Conservation (phyloP, 2,113 vertebrate species). For the Thunnus maccoyii region DNA sequence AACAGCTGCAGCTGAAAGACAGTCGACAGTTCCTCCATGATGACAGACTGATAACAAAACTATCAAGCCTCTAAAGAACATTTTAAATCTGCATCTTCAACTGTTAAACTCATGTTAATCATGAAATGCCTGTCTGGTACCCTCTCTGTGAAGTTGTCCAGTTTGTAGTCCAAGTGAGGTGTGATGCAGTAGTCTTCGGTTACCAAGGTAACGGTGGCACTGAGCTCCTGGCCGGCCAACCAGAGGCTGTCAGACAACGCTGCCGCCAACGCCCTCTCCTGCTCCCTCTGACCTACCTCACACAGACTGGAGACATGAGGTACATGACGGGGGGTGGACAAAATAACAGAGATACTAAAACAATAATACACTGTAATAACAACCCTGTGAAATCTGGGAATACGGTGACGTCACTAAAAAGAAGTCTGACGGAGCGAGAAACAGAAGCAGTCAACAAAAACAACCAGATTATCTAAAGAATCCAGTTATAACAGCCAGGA, state of each 20-base stretch:
- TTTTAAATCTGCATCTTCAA: too few species aligned
- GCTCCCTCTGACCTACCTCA: constrained; percentile 73
- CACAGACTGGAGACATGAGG: constrained; percentile 75
- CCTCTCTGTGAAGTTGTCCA: constrained; percentile 84
- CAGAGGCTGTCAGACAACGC: constrained; percentile 87
- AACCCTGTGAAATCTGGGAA: neutral
- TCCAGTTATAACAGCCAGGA: too few species aligned
- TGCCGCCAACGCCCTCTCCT: constrained; percentile 77
- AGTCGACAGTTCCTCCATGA: too few species aligned
- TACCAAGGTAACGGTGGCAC: constrained; percentile 83
- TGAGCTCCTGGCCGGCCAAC: constrained; percentile 84
- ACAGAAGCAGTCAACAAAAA: too few species aligned
- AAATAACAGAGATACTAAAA: constrained; percentile 4
- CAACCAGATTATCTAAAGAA: too few species aligned
- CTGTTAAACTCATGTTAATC: too few species aligned
- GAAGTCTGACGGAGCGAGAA: too few species aligned
- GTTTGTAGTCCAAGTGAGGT: constrained; percentile 71
- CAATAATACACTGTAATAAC: neutral
- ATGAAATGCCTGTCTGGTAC: constrained; percentile 48
- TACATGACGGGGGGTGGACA: neutral
- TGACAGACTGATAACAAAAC: too few species aligned
- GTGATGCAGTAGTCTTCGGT: constrained; percentile 56
- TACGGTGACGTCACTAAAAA: neutral
- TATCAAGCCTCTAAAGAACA: too few species aligned
- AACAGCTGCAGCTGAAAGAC: constrained; percentile 88